Evolutionary conservation across 2,797 vertebrate species (phyloP).

Genomic region (Discoglossus pictus): DNA sequence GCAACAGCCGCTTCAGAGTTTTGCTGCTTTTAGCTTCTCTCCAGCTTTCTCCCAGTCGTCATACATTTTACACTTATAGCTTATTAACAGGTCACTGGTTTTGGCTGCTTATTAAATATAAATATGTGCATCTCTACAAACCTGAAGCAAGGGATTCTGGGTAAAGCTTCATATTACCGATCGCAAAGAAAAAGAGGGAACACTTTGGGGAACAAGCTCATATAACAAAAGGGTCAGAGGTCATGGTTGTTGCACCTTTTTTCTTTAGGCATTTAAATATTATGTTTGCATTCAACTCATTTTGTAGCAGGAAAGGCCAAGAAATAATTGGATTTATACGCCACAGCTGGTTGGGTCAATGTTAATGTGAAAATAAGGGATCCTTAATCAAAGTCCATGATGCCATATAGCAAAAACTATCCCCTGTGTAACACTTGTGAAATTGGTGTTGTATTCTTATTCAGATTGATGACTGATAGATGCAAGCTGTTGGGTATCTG

Average conservation of each 20-base stretch:
- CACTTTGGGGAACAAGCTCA: neutral
- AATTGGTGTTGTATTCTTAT: too few species aligned
- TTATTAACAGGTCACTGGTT: constrained; percentile 46
- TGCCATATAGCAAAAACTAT: too few species aligned
- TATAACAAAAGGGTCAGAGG: neutral
- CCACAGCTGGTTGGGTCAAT: too few species aligned
- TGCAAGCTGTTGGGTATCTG: too few species aligned
- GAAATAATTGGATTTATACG: neutral
- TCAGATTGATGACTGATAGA: too few species aligned
- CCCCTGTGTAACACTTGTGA: too few species aligned
- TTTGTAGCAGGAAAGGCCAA: neutral
- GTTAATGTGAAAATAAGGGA: too few species aligned
- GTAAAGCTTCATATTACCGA: neutral
- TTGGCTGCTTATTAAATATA: constrained; percentile 41
- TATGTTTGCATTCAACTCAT: neutral
- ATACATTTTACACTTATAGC: constrained; percentile 28
- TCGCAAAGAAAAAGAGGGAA: neutral
- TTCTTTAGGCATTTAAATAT: constrained; percentile 12
- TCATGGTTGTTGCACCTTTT: neutral
- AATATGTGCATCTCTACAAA: constrained; percentile 14
- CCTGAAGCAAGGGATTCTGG: constrained; percentile 6
- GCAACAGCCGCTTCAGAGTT: constrained; percentile 24
- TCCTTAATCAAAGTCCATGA: too few species aligned
- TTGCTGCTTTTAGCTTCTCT: constrained; percentile 23
- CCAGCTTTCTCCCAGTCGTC: constrained; percentile 3